Evolutionary conservation across 1,140 invertebrate genomes (phyloP).

Genomic region (Drosophila repletoides): DNA sequence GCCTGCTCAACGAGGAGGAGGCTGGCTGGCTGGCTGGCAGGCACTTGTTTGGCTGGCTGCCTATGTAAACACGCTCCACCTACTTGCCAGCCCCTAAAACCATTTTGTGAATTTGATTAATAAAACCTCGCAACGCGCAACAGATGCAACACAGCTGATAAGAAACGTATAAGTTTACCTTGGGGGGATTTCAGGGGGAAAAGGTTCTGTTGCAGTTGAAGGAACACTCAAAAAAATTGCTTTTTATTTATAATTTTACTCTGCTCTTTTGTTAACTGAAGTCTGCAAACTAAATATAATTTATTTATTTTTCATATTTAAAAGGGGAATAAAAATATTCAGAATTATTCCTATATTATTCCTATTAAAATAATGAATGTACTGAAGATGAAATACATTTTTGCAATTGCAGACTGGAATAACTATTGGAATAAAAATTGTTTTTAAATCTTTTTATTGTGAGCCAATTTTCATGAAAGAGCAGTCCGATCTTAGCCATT

Average conservation of each 20-base stretch:
- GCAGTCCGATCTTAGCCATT: too few species aligned
- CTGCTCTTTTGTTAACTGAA: background rate
- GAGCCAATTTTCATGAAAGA: too few species aligned
- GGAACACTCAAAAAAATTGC: background rate
- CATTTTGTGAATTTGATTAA: slow-evolving; percentile 82
- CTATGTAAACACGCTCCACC: slow-evolving; percentile 79
- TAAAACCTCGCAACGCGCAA: slow-evolving; percentile 74
- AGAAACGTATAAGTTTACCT: slow-evolving; percentile 48
- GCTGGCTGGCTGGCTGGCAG: slow-evolving; percentile 26
- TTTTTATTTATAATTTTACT: background rate
- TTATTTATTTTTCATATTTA: too few species aligned
- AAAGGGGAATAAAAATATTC: too few species aligned
- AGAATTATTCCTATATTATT: too few species aligned
- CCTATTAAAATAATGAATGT: too few species aligned
- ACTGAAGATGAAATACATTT: too few species aligned
- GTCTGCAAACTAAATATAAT: too few species aligned
- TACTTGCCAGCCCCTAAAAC: slow-evolving; percentile 76
- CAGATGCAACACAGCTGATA: slow-evolving; percentile 70
- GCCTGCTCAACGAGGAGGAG: slow-evolving; percentile 12
- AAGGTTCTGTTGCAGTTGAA: background rate
- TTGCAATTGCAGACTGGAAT: too few species aligned
- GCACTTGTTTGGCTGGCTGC: slow-evolving; percentile 48
- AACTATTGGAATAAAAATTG: too few species aligned
- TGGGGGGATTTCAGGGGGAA: background rate
- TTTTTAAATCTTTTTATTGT: too few species aligned